These are phyloP conservation scores for Cyrtonyx montezumae DNA, from an alignment of 2,113 vertebrate species.

Conservation along the genomic window DNA sequence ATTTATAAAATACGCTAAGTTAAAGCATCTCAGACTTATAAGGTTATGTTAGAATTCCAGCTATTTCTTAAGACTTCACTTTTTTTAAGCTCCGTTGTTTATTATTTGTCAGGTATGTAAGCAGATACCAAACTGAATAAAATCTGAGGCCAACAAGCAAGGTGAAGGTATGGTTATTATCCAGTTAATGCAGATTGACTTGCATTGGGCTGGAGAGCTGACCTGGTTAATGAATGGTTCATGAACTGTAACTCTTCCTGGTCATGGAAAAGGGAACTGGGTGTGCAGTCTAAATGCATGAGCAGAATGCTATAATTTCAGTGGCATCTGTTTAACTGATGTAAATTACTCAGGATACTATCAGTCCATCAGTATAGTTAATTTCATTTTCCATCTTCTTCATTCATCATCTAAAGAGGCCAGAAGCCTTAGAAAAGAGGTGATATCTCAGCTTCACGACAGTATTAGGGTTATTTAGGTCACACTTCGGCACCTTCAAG, in stretches of 20 bases:
- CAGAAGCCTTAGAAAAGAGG: background rate
- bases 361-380: background rate
- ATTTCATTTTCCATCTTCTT: background rate
- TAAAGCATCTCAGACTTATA: background rate
- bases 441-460: background rate
- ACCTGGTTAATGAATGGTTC: constrained; percentile 25
- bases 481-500: background rate
- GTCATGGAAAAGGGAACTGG: background rate
- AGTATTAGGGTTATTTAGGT: background rate
- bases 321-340: background rate
- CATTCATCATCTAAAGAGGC: background rate
- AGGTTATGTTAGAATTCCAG: background rate
- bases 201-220: background rate
- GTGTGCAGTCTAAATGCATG: background rate
- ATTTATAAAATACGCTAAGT: background rate
- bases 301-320: background rate
- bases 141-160: background rate
- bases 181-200: background rate
- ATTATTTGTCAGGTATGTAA: background rate
- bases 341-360: background rate
- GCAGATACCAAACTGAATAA: background rate
- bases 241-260: background rate
- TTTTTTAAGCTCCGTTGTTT: background rate
- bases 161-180: constrained; percentile 1
- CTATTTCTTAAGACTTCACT: background rate